Evolutionary conservation across 64 coral and sea anemone species (phyloP).

Genomic region (Montipora cactus): DNA sequence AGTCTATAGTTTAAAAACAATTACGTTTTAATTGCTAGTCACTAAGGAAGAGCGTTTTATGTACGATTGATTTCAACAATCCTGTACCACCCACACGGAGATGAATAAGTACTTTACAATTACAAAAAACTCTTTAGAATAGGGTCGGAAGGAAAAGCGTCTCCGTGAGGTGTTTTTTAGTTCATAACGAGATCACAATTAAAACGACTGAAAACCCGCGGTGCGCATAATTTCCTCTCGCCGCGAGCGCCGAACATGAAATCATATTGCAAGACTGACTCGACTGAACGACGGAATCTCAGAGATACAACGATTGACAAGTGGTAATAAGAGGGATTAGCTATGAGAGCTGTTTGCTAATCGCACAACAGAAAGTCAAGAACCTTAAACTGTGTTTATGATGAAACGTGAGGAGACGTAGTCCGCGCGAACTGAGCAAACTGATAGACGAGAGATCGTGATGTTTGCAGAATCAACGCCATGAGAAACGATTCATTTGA

Average conservation of each 20-base stretch:
- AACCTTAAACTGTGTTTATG: slow-evolving; percentile 13
- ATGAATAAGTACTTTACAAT: slow-evolving; percentile 35
- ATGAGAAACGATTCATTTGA: not conserved
- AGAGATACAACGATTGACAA: slow-evolving; percentile 25
- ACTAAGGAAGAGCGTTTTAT: slow-evolving; percentile 19
- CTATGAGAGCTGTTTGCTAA: slow-evolving; percentile 31
- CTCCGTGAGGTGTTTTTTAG: not conserved
- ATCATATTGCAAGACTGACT: not conserved
- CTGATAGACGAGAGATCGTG: not conserved
- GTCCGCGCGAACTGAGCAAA: not conserved
- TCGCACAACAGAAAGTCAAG: slow-evolving; percentile 38
- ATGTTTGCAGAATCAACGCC: not conserved
- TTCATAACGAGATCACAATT: not conserved
- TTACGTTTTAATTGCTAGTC: slow-evolving; percentile 29
- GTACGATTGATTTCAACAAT: slow-evolving; percentile 25
- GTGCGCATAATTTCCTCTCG: slow-evolving; percentile 7
- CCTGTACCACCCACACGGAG: slow-evolving; percentile 27
- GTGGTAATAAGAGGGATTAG: slow-evolving; percentile 61
- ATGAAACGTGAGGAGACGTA: not conserved
- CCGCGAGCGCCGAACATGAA: not conserved
- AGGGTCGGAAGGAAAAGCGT: slow-evolving; percentile 10
- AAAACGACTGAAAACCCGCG: slow-evolving; percentile 15
- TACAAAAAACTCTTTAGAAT: slow-evolving; percentile 24
- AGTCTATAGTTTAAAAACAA: slow-evolving; percentile 7
- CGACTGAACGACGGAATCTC: slow-evolving; percentile 9